phyloP scores from a whole-genome alignment of 2,888 invertebrate genomes.

The Alviniconcha strummeri region DNA sequence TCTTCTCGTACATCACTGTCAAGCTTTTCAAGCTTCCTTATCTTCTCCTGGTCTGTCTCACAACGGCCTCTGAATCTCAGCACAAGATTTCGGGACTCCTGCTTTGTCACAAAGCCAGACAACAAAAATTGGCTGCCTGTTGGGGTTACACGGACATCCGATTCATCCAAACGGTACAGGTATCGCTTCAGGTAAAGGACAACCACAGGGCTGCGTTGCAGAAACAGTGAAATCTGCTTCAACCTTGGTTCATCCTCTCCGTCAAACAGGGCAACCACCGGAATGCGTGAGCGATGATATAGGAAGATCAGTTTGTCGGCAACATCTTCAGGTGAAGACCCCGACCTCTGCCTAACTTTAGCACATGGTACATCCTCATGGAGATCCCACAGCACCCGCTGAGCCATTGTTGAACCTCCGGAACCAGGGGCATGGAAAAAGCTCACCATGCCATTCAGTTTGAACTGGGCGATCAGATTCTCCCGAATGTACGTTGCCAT shows the following conservation, averaged over 20 bases:
- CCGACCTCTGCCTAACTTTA: constrained; percentile 44
- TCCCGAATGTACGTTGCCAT: constrained; percentile 30
- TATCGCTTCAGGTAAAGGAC: constrained; percentile 47
- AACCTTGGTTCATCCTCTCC: constrained; percentile 51
- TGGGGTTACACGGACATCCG: not conserved
- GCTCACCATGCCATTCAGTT: constrained; percentile 41
- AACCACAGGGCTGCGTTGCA: constrained; percentile 39
- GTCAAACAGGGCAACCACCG: constrained; percentile 47
- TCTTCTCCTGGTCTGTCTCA: constrained; percentile 28
- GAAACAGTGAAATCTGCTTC: constrained; percentile 34
- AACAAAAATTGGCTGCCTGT: constrained; percentile 35
- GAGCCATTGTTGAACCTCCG: constrained; percentile 54
- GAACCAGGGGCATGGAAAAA: constrained; percentile 52
- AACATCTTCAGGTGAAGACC: constrained; percentile 38
- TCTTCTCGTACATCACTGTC: constrained; percentile 1
- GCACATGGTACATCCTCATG: constrained; percentile 46
- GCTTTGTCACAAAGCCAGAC: constrained; percentile 40
- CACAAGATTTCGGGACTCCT: constrained; percentile 42
- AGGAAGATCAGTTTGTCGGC: constrained; percentile 40
- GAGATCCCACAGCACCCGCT: constrained; percentile 51
- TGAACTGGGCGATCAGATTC: constrained; percentile 33
- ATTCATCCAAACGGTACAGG: constrained; percentile 33
- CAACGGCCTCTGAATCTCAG: constrained; percentile 42
- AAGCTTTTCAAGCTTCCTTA: not conserved
- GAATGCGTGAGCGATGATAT: constrained; percentile 44